Percentiles rank a stretch among this genome's conserved stretches.
These are phyloP conservation scores for Dolichallabes microphthalmus DNA, from an alignment of 2,113 vertebrate genomes.

Conservation along the genomic window DNA sequence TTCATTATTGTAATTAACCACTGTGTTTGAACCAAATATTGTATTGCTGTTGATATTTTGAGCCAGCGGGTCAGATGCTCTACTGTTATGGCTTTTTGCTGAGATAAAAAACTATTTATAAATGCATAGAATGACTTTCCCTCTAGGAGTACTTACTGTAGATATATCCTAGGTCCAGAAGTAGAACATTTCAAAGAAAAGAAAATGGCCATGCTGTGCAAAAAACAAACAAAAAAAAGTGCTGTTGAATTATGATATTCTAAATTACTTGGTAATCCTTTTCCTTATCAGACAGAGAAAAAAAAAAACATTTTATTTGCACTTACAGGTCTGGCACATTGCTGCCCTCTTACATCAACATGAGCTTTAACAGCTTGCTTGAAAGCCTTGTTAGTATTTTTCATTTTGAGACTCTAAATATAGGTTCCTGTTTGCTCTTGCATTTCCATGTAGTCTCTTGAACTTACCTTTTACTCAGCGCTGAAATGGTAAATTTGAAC, in stretches of 20 bases:
- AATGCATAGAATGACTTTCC: conserved; percentile 8
- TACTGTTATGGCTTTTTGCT: not conserved
- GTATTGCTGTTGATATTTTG: not conserved
- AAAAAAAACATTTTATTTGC: not conserved
- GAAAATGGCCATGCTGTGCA: not conserved
- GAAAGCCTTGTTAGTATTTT: not conserved
- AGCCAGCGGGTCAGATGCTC: not conserved
- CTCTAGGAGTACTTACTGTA: not conserved
- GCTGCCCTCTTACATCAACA: conserved; percentile 3
- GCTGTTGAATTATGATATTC: not conserved
- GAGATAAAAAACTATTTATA: not conserved
- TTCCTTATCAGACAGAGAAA: not conserved
- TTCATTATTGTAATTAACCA: not conserved
- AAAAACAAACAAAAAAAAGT: not conserved
- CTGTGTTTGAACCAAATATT: not conserved
- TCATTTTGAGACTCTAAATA: not conserved
- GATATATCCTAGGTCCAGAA: not conserved
- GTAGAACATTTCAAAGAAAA: not conserved
- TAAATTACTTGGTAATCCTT: conserved; percentile 7
- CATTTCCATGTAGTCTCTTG: not conserved
- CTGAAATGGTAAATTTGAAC: not conserved
- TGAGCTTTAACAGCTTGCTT: not conserved
- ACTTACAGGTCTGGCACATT: not conserved
- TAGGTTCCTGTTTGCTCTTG: not conserved
- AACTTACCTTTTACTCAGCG: not conserved